phyloP scores from a whole-genome alignment of 1,140 invertebrate genomes.

The Hypothenemus hampei region DNA sequence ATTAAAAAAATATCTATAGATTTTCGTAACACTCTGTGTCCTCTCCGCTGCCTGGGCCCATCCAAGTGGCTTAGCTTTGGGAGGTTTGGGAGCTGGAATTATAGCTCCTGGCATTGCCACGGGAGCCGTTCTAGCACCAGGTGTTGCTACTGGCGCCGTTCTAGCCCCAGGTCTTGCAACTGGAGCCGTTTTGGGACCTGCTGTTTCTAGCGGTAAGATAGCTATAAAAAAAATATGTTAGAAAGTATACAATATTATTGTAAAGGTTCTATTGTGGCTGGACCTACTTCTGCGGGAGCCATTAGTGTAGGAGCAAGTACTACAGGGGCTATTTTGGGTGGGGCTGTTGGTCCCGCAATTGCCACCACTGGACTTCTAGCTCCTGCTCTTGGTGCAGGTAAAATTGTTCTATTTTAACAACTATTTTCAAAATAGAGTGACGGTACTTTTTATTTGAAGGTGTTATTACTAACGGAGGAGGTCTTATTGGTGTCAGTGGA shows the following conservation, averaged over 20 bases:
- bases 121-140: slow-evolving; percentile 1
- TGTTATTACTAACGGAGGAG: slow-evolving; percentile 21
- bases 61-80: slow-evolving; percentile 9
- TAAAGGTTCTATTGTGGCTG: slow-evolving; percentile 9
- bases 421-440: neutral
- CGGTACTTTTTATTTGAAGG: slow-evolving; percentile 4
- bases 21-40: slow-evolving; percentile 8
- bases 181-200: slow-evolving; percentile 8
- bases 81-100: neutral
- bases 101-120: slow-evolving; percentile 2
- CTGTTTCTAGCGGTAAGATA: slow-evolving; percentile 2
- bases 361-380: slow-evolving; percentile 1
- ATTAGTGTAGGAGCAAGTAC: slow-evolving; percentile 4
- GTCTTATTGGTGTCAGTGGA: slow-evolving; percentile 19
- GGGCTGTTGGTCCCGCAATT: neutral
- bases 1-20: slow-evolving; percentile 9
- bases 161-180: slow-evolving; percentile 4
- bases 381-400: slow-evolving; percentile 9
- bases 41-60: slow-evolving; percentile 4
- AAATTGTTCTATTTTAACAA: too few species aligned
- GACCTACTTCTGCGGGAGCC: slow-evolving; percentile 6
- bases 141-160: slow-evolving; percentile 6
- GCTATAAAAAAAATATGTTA: too few species aligned
- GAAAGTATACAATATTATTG: neutral
- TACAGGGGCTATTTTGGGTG: slow-evolving; percentile 7